Evolutionary conservation across 2,113 vertebrate species (phyloP), one percentile per base, ranked within the genome.

Genomic region (Pterocles gutturalis): DNA sequence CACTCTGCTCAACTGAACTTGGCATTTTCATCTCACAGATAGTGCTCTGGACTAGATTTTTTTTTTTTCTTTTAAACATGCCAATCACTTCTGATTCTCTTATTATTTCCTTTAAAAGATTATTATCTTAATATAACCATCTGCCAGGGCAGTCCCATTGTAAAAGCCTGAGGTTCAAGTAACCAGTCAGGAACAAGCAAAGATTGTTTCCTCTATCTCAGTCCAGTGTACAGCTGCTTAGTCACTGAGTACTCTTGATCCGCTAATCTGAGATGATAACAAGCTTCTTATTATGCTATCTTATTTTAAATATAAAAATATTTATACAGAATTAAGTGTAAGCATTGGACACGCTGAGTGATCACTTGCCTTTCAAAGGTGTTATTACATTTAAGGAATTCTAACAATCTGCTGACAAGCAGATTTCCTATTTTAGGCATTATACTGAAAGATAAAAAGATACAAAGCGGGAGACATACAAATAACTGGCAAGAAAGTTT

Each of bases 401-500:
- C 24, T 43, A 85, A 62, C 17, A 38, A 71, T 38, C 8, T 72
- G 12, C 33, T 90, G 33, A n/a, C 16, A 83, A 61, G 45, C 49
- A 95, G 43, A 20, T 93, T 49, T 57, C 22, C 28, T 11, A 38
- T 81, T 80, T 80, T 29, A 28, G 8, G 85, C 5, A 61, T 33
- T 48, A 54, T 26, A 38, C n/a, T 17, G 25, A 54, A 87, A 95
- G 41, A 86, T 7, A 2, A 43, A 78, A n/a, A 72, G 19, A 21
- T 46, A 25, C 12, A 15, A 66, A 46, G 15, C 19, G 89, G 4
- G 45, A 84, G 28, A 93, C 54, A n/a, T 2, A 87, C 13, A 93
- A 77, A 76, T 66, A 91, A 83, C 26, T 93, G 57, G 69, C 79
- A 94, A 62, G 28, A 93, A 94, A 95, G 82, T 34, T 93, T 89